Evolutionary conservation across 2,888 invertebrate genomes (phyloP).

Genomic region (Dilophus febrilis): DNA sequence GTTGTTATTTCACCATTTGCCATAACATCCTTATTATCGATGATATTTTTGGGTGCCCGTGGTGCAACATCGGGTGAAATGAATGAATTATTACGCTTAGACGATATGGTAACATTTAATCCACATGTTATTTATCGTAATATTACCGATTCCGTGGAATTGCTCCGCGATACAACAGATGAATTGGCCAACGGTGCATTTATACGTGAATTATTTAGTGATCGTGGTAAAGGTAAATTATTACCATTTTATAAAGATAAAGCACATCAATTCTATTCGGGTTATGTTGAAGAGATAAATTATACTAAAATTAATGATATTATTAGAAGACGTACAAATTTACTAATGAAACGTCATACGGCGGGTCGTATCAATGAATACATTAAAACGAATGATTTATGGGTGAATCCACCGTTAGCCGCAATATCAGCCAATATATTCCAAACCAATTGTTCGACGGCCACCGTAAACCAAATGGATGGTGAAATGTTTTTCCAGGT

Average conservation of each 20-base stretch:
- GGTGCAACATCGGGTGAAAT: conserved; percentile 80
- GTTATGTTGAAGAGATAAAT: conserved; percentile 69
- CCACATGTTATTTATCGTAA: conserved; percentile 76
- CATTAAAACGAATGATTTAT: conserved; percentile 52
- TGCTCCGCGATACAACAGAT: conserved; percentile 42
- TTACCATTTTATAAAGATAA: conserved; percentile 77
- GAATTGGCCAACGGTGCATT: conserved; percentile 58
- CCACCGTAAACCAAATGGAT: conserved; percentile 59
- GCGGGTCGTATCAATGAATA: conserved; percentile 61
- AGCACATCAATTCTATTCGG: conserved; percentile 73
- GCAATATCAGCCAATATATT: conserved; percentile 70
- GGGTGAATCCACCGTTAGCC: conserved; percentile 57
- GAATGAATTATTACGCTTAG: conserved; percentile 69
- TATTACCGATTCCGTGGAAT: conserved; percentile 62
- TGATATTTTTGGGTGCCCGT: conserved; percentile 76
- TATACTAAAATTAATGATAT: conserved; percentile 69
- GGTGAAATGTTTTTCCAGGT: conserved; percentile 79
- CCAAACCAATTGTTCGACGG: conserved; percentile 61
- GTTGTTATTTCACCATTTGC: conserved; percentile 72
- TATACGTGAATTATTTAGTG: conserved; percentile 67
- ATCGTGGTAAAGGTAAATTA: conserved; percentile 60
- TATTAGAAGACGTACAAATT: conserved; percentile 62
- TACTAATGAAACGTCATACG: conserved; percentile 61
- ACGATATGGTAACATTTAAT: conserved; percentile 80
- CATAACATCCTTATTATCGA: conserved; percentile 68